phyloP scores from a whole-genome alignment of 2,888 invertebrate species.

The Leptinotarsa rubiginosa region DNA sequence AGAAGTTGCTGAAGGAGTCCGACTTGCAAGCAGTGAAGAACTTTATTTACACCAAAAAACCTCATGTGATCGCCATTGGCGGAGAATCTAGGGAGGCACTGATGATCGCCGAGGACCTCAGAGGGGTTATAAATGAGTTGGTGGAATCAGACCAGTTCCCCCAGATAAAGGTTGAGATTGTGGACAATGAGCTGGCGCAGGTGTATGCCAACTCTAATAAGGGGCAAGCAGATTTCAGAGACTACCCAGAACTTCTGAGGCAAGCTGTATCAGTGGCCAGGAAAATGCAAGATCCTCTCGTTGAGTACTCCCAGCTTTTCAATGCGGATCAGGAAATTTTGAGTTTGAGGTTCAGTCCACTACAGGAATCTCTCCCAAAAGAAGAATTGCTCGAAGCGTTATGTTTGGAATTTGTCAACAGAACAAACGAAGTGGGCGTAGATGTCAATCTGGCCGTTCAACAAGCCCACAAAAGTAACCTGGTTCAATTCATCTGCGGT shows the following conservation, averaged over 20 bases:
- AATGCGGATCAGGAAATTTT: slow-evolving; percentile 97
- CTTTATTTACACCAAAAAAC: slow-evolving; percentile 90
- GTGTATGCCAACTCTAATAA: slow-evolving; percentile 93
- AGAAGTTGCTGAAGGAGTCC: slow-evolving; percentile 73
- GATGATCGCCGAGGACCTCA: slow-evolving; percentile 83
- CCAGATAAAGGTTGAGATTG: slow-evolving; percentile 86
- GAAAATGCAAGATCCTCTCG: slow-evolving; percentile 92
- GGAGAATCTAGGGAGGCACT: slow-evolving; percentile 91
- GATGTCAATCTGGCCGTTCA: slow-evolving; percentile 95
- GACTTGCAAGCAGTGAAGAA: slow-evolving; percentile 78
- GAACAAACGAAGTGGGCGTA: slow-evolving; percentile 98
- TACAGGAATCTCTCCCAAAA: slow-evolving; percentile 74
- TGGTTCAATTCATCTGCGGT: slow-evolving; percentile 97
- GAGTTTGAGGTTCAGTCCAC: slow-evolving; percentile 90
- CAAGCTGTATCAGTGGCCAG: slow-evolving; percentile 95
- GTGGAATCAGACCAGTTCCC: slow-evolving; percentile 90
- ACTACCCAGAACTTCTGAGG: slow-evolving; percentile 90
- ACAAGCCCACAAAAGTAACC: slow-evolving; percentile 85
- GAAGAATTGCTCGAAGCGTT: slow-evolving; percentile 89
- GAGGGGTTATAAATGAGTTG: slow-evolving; percentile 79
- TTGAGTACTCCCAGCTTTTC: slow-evolving; percentile 96
- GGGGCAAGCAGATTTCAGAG: slow-evolving; percentile 86
- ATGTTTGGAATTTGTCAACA: slow-evolving; percentile 90
- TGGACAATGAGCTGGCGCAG: slow-evolving; percentile 94
- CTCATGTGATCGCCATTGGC: slow-evolving; percentile 85